Conservation (phyloP, 30 jellyfish, hydroid and myxozoan species). For the Phacellophora camtschatica region DNA sequence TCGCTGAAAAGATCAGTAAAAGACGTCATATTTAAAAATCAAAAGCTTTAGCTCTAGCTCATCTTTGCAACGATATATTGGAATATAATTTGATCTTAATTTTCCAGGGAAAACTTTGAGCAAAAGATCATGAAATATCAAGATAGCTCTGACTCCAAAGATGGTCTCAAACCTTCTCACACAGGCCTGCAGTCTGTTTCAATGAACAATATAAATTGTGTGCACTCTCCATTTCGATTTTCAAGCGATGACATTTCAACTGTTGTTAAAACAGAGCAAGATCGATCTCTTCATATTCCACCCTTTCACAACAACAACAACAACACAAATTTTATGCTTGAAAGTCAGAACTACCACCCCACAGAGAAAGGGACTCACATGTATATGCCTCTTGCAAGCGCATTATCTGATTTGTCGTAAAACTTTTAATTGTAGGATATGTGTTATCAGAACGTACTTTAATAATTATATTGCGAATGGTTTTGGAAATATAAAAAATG, state of each 20-base stretch:
- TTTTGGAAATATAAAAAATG: not conserved
- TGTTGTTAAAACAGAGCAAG: conserved; percentile 67
- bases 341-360: conserved; percentile 27
- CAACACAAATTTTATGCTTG: conserved; percentile 40
- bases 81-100: not conserved
- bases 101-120: conserved; percentile 58
- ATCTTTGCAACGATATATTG: too few relatives aligned
- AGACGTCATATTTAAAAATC: too few relatives aligned
- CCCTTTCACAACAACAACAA: conserved; percentile 58
- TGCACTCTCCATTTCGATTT: conserved; percentile 65
- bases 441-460: too few relatives aligned
- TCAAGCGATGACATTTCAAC: conserved; percentile 44
- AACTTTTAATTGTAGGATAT: too few relatives aligned
- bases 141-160: conserved; percentile 54
- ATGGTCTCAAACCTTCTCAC: conserved; percentile 45
- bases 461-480: too few relatives aligned
- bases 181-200: conserved; percentile 58
- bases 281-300: conserved; percentile 20
- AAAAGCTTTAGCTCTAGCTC: too few relatives aligned
- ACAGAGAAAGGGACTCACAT: conserved; percentile 51
- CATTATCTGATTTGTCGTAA: conserved; percentile 23
- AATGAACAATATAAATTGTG: conserved; percentile 57
- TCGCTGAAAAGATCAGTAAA: too few relatives aligned
- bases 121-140: conserved; percentile 69
- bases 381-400: conserved; percentile 58